Evolutionary conservation across 92 coral and sea anemone species (phyloP).

Genomic region (Actinostola sp.): DNA sequence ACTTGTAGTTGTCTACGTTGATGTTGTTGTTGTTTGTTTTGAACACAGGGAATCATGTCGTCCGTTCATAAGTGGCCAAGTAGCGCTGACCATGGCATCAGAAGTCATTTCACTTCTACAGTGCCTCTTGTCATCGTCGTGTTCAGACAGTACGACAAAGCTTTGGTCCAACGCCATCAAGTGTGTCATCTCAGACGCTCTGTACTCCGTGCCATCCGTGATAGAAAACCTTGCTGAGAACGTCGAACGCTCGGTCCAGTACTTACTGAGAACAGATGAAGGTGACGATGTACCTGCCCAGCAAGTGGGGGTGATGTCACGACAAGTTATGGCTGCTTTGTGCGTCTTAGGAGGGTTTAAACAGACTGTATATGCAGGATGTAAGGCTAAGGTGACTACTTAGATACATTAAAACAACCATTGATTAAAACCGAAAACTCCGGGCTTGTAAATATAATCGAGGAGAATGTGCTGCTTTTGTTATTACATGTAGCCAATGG

Average conservation of each 20-base stretch:
- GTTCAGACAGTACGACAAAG: conserved; percentile 65
- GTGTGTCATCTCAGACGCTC: conserved; percentile 79
- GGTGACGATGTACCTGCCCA: conserved; percentile 40
- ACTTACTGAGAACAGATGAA: conserved; percentile 11
- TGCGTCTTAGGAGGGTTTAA: conserved; percentile 92
- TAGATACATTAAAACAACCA: too few relatives aligned
- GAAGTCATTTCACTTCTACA: conserved; percentile 89
- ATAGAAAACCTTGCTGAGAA: conserved; percentile 66
- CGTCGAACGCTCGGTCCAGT: conserved; percentile 38
- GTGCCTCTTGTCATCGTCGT: conserved; percentile 55
- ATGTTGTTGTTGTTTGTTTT: not conserved
- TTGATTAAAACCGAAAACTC: too few relatives aligned
- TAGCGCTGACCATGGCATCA: conserved; percentile 95
- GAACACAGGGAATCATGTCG: conserved; percentile 79
- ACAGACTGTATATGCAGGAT: conserved; percentile 70
- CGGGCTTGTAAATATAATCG: too few relatives aligned
- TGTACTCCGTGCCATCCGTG: conserved; percentile 66
- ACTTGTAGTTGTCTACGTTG: not conserved
- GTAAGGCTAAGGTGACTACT: conserved; percentile 71
- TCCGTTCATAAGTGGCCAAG: conserved; percentile 92
- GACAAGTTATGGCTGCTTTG: conserved; percentile 90
- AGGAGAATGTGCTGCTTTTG: too few relatives aligned
- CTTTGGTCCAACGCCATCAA: conserved; percentile 85
- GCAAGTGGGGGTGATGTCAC: conserved; percentile 72
- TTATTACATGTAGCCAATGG: too few relatives aligned